These are phyloP conservation scores for Diogma glabrata DNA, from an alignment of 2,888 invertebrate genomes.

Conservation along the genomic window DNA sequence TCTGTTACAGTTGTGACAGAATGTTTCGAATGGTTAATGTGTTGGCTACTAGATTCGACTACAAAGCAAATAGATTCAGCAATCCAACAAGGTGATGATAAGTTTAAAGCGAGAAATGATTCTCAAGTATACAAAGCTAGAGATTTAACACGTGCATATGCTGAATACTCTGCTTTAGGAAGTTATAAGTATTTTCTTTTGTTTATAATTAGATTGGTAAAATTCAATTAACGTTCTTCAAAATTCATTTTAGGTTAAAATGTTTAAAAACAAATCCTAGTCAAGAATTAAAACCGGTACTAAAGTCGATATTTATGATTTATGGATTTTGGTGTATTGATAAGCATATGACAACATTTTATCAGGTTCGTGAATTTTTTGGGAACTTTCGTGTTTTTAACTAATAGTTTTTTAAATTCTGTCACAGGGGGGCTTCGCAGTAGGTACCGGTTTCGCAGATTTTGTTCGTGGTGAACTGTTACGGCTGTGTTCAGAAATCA, in stretches of 20 bases:
- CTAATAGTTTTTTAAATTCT: background rate
- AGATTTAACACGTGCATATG: constrained; percentile 62
- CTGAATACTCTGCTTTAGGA: constrained; percentile 51
- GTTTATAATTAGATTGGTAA: background rate
- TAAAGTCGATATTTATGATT: constrained; percentile 43
- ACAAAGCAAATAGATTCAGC: constrained; percentile 46
- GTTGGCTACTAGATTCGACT: constrained; percentile 63
- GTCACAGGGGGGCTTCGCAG: constrained; percentile 34
- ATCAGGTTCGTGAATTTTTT: constrained; percentile 44
- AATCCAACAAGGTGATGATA: constrained; percentile 45
- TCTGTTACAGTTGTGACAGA: constrained; percentile 48
- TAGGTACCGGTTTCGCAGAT: constrained; percentile 43
- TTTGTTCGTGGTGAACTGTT: constrained; percentile 56
- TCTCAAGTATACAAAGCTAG: constrained; percentile 72
- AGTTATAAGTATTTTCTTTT: constrained; percentile 19
- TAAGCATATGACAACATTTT: constrained; percentile 58
- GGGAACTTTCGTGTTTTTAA: too few relatives aligned
- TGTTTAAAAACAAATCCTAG: constrained; percentile 31
- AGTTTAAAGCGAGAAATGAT: constrained; percentile 66
- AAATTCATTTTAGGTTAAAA: constrained; percentile 20
- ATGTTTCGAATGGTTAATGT: constrained; percentile 75
- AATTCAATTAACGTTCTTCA: background rate
- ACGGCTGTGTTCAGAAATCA: constrained; percentile 54
- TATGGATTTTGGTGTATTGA: constrained; percentile 51
- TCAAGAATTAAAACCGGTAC: constrained; percentile 27